Conservation (phyloP, 2,797 vertebrate species). For the Neopelma chrysocephalum region DNA sequence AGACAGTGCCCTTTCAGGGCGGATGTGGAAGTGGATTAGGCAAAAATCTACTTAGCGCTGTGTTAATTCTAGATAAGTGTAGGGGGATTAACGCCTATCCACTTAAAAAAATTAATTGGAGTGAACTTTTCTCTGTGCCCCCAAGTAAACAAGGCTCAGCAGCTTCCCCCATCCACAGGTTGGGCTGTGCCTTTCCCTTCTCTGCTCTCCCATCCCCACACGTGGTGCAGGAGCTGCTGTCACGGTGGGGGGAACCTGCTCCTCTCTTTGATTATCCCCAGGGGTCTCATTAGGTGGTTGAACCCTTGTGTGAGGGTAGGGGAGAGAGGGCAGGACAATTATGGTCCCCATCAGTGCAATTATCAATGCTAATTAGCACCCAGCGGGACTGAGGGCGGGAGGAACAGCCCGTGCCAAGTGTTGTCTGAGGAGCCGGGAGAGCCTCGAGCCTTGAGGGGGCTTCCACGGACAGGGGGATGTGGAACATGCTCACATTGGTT, state of each 20-base stretch:
- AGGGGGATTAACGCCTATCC: conserved; percentile 4
- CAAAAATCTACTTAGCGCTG: conserved; percentile 37
- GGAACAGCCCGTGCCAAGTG: neutral
- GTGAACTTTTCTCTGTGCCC: neutral
- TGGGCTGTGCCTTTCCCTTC: neutral
- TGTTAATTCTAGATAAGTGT: neutral
- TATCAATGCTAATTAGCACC: conserved; percentile 62
- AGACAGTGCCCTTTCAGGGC: neutral
- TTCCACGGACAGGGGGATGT: neutral
- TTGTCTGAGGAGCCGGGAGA: neutral
- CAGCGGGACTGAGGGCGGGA: neutral
- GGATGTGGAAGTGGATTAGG: conserved; percentile 22
- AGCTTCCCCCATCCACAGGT: neutral
- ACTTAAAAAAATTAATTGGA: conserved; percentile 42
- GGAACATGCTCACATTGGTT: accelerated
- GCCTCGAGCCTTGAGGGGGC: neutral
- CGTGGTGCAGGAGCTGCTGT: accelerated
- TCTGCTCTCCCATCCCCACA: neutral
- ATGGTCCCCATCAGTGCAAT: conserved; percentile 34
- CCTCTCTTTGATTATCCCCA: conserved; percentile 32
- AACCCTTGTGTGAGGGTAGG: conserved; percentile 36
- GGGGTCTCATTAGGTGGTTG: conserved; percentile 49
- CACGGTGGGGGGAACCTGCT: neutral
- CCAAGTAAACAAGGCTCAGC: neutral
- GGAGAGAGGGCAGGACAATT: conserved; percentile 49